Evolutionary conservation across 1,140 invertebrate species (phyloP), one percentile per base, ranked within the genome.

Genomic region (Samia ricini): DNA sequence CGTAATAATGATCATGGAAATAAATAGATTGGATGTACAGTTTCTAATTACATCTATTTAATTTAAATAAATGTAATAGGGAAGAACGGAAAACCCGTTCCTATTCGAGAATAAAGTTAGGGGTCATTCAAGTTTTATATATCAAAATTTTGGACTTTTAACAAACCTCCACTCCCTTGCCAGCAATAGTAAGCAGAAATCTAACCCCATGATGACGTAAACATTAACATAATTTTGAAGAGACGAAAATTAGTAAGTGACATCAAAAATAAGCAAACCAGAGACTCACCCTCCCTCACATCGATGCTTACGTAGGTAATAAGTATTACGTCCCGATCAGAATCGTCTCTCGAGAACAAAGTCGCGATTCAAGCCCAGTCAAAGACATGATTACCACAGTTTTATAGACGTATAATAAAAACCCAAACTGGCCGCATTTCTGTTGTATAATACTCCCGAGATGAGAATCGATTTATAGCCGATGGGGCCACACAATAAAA

Each of bases 331-430:
- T n/a, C n/a, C n/a, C n/a, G n/a, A n/a, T n/a, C 66, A 69, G 76
- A 73, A 74, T 62, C 42, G 55, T 70, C 67, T 42, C 48, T 49
- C n/a, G 60, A 76, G 79, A 86, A 83, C 81, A 80, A 79, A 83
- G 83, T 80, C 64, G 56, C 65, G 60, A 72, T 71, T 78, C 69
- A 42, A 71, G 55, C 71, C 65, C 65, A 68, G 66, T n/a, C n/a
- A n/a, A n/a, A 74, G 71, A 71, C 71, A 77, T 63, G 57, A 79
- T 87, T 75, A 85, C 79, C 78, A 81, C 73, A 74, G 76, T 84
- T 86, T 88, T 88, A 86, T 86, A 71, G 73, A 55, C 65, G 72
- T 57, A 72, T 81, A 74, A 83, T 88, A 85, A 88, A 88, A 86
- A 82, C 76, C 66, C 69, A 77, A 79, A 81, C 76, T 74, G 73